A percentile compares a stretch with the other conserved stretches of the same genome.
Conservation (phyloP, 2,888 invertebrate species). For the Platycheirus rosarum region DNA sequence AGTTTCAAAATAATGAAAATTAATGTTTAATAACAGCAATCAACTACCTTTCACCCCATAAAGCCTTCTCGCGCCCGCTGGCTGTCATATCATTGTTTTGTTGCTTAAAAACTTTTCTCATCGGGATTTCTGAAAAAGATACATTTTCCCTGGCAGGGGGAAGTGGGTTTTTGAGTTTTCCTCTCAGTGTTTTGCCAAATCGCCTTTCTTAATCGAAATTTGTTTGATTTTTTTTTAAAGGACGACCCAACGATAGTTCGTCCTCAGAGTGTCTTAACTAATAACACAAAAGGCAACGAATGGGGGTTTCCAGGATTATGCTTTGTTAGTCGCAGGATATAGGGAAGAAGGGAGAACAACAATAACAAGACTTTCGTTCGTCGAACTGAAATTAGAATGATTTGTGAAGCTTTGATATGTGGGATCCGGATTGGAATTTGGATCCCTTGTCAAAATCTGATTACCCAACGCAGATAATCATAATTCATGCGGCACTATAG, state of each 20-base stretch:
- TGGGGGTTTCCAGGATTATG: not conserved
- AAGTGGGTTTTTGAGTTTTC: constrained; percentile 7
- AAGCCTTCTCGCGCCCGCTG: not conserved
- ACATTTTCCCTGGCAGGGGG: not conserved
- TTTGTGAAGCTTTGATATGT: constrained; percentile 57
- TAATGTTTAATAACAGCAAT: constrained; percentile 68
- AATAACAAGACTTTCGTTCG: constrained; percentile 2
- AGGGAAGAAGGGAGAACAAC: not conserved
- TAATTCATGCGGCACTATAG: constrained; percentile 58
- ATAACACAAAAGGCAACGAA: constrained; percentile 9
- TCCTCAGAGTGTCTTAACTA: constrained; percentile 21
- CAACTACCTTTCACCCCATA: constrained; percentile 40
- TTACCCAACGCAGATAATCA: constrained; percentile 59
- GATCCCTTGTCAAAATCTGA: constrained; percentile 70
- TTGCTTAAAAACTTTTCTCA: constrained; percentile 38
- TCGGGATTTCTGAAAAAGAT: constrained; percentile 26
- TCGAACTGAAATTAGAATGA: constrained; percentile 16
- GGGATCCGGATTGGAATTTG: constrained; percentile 18
- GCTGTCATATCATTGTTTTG: constrained; percentile 30
- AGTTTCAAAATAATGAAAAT: constrained; percentile 60
- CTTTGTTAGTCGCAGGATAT: not conserved
- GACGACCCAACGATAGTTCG: constrained; percentile 50
- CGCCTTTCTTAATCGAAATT: constrained; percentile 49
- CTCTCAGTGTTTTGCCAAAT: constrained; percentile 22
- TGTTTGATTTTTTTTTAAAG: constrained; percentile 49